These are phyloP conservation scores for Baryphthengus martii DNA, from an alignment of 2,113 vertebrate species.

Conservation along the genomic window DNA sequence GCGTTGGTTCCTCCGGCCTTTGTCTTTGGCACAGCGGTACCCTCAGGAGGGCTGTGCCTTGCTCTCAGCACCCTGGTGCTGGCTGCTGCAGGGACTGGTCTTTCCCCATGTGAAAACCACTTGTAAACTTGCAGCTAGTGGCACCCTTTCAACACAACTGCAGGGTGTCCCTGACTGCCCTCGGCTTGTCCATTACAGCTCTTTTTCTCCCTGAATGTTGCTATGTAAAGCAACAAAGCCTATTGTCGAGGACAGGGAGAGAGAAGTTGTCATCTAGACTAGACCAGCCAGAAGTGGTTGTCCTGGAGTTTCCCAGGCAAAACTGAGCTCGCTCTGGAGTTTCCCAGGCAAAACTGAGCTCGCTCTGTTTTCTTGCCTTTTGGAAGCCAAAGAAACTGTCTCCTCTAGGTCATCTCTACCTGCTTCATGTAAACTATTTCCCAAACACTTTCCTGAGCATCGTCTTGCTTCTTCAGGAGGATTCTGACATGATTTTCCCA, in stretches of 20 bases:
- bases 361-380: neutral
- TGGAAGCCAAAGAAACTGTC: slow-evolving; percentile 17
- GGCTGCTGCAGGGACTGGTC: neutral
- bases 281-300: neutral
- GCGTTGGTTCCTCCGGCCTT: neutral
- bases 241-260: neutral
- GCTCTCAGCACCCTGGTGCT: too few relatives aligned
- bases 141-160: neutral
- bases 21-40: accelerated
- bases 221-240: neutral
- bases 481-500: neutral
- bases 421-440: slow-evolving; percentile 27
- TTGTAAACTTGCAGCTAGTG: neutral
- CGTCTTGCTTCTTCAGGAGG: neutral
- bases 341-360: neutral
- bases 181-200: neutral
- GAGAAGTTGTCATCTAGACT: neutral
- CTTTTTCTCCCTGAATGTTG: neutral
- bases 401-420: neutral
- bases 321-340: neutral
- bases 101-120: neutral
- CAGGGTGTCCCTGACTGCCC: neutral
- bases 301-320: neutral
- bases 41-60: neutral
- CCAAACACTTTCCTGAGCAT: neutral